Base-by-base conservation (phyloP, 2,888 invertebrate genomes). In the Dynastes hyllus region DNA sequence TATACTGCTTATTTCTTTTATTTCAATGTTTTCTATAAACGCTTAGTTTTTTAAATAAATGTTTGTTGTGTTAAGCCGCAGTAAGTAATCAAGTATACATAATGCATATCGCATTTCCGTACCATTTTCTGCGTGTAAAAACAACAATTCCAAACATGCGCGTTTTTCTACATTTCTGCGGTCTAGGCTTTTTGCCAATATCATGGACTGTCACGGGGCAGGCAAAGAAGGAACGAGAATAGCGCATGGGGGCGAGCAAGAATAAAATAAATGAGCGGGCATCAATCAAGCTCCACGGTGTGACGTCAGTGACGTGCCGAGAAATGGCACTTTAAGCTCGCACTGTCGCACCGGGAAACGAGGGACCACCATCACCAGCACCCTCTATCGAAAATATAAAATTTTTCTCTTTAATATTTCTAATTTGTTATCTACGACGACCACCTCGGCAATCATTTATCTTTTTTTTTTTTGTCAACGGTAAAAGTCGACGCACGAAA, bases 251-350 rank as follows among this genome's bases (percentile, higher is more conserved):
- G 22, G 58, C 22, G 69, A 77, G 79, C 55, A 81, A 79, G 81
- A 82, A 82, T 80, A 80, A 82, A 84, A 83, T 81, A 83, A 84
- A 82, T 80, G 82, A 76, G 67, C 80, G 77, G 70, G 53, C 82
- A 83, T 83, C 83, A 81, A 82, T 83, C 83, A 82, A 80, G 80
- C 81, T 82, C 80, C 76, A 77, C 78, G 75, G 69, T 71, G 79
- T 81, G 81, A 83, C 80, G 80, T 80, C 81, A 78, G 76, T 79
- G 80, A 81, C 78, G 82, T 81, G 78, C 78, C 78, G 76, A 79
- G 79, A 81, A 80, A 81, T 80, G 81, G 79, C 77, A 77, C 69
- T 77, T 77, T 77, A 70, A 77, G 77, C 69, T 69, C 55, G 69
- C 76, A 67, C 76, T 76, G 76, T 76, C 76, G 76, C 66, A 76